phyloP scores from a whole-genome alignment of 2,113 vertebrate species.

The Gasterosteus aculeatus region DNA sequence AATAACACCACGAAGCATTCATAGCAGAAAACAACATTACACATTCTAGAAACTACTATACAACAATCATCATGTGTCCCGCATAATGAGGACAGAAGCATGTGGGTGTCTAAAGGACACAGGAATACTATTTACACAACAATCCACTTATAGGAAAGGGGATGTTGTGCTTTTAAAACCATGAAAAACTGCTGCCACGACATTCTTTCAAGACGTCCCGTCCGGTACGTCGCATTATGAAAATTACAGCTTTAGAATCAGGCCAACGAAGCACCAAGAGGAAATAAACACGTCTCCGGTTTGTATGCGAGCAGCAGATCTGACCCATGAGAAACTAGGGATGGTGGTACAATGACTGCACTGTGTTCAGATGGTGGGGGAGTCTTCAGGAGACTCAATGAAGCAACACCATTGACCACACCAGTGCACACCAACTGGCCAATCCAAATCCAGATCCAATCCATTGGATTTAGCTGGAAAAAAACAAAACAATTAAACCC shows the following conservation, averaged over 20 bases:
- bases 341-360: slow-evolving; percentile 45
- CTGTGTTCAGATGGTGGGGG: slow-evolving; percentile 38
- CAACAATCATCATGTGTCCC: too few species aligned
- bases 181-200: slow-evolving; percentile 39
- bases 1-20: background rate
- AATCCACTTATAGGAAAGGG: slow-evolving; percentile 22
- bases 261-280: slow-evolving; percentile 57
- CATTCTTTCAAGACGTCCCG: slow-evolving; percentile 40
- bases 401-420: slow-evolving; percentile 44
- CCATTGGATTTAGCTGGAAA: background rate
- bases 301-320: slow-evolving; percentile 24
- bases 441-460: slow-evolving; percentile 3
- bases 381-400: slow-evolving; percentile 27
- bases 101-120: slow-evolving; percentile 66
- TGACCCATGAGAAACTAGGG: slow-evolving; percentile 43
- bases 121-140: slow-evolving; percentile 46
- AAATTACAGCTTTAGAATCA: slow-evolving; percentile 55
- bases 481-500: background rate
- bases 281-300: slow-evolving; percentile 28
- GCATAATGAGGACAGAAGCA: slow-evolving; percentile 4
- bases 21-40: too few species aligned
- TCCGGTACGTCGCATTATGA: slow-evolving; percentile 47
- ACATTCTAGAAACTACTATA: too few species aligned
- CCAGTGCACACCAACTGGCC: background rate
- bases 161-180: slow-evolving; percentile 35